Conservation (phyloP, 2,113 vertebrate genomes). For the Passer domesticus region DNA sequence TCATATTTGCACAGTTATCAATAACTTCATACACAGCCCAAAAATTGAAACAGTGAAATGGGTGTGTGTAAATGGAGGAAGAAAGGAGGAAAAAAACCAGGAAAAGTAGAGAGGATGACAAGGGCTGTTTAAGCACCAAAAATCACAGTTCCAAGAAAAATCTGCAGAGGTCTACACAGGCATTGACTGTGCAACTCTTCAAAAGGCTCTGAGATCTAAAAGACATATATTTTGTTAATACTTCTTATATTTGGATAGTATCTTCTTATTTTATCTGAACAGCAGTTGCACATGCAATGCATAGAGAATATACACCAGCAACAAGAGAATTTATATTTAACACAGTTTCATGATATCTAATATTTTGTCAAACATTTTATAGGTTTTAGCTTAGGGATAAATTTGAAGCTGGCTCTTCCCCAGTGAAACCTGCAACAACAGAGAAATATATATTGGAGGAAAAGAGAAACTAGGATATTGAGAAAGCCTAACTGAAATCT, state of each 20-base stretch:
- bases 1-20: not conserved
- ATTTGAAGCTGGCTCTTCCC: slow-evolving; percentile 71
- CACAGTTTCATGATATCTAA: slow-evolving; percentile 64
- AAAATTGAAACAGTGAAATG: not conserved
- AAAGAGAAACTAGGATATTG: slow-evolving; percentile 59
- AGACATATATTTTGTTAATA: slow-evolving; percentile 39
- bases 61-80: not conserved
- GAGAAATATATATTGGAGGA: slow-evolving; percentile 53
- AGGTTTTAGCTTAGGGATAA: slow-evolving; percentile 74
- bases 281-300: not conserved
- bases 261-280: slow-evolving; percentile 38
- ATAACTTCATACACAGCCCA: not conserved
- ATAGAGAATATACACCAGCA: slow-evolving; percentile 35
- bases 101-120: not conserved
- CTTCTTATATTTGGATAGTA: slow-evolving; percentile 12
- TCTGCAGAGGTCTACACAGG: slow-evolving; percentile 9
- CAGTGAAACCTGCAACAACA: slow-evolving; percentile 62
- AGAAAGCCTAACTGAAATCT: slow-evolving; percentile 70
- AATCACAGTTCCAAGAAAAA: slow-evolving; percentile 26
- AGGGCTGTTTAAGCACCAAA: not conserved
- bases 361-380: slow-evolving; percentile 74
- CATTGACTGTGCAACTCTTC: not conserved
- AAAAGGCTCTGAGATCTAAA: slow-evolving; percentile 55
- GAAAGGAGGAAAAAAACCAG: not conserved
- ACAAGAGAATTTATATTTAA: slow-evolving; percentile 62